These are phyloP conservation scores for Cynopterus sphinx DNA, from an alignment of 2,797 vertebrate genomes.

Conservation along the genomic window DNA sequence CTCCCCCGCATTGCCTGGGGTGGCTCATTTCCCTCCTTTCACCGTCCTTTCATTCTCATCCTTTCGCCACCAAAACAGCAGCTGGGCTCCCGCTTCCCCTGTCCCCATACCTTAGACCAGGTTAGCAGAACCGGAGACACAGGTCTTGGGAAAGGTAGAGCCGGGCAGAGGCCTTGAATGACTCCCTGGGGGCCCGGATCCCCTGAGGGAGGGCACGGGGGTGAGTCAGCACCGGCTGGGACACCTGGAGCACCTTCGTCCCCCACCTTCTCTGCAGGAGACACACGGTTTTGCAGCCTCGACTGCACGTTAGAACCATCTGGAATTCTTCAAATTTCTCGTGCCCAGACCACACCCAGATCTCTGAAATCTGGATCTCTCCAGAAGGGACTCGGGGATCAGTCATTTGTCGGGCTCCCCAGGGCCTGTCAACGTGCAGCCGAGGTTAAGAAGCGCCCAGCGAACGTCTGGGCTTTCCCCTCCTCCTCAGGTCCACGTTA, in stretches of 20 bases:
- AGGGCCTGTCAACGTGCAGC: background rate
- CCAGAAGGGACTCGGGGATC: background rate
- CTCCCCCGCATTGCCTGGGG: background rate
- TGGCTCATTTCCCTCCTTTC: background rate
- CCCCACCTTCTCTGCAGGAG: background rate
- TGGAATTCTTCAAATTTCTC: background rate
- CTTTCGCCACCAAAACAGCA: background rate
- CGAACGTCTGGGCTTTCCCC: background rate
- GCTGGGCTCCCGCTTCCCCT: background rate
- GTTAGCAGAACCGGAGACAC: background rate
- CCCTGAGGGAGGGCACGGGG: background rate
- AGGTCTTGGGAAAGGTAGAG: too few relatives aligned
- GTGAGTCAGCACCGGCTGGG: background rate
- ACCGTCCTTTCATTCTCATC: background rate
- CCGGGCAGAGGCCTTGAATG: background rate
- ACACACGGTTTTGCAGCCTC: background rate
- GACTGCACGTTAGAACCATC: background rate
- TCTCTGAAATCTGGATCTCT: background rate
- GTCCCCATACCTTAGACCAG: background rate
- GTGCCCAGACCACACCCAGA: background rate
- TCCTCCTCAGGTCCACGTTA: fast-evolving
- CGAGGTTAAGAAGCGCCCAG: background rate
- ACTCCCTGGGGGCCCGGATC: background rate
- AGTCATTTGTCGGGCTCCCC: background rate
- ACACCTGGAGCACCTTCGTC: too few relatives aligned